Evolutionary conservation across 2,888 invertebrate genomes (phyloP).

Genomic region (Oxyteleia sp.): DNA sequence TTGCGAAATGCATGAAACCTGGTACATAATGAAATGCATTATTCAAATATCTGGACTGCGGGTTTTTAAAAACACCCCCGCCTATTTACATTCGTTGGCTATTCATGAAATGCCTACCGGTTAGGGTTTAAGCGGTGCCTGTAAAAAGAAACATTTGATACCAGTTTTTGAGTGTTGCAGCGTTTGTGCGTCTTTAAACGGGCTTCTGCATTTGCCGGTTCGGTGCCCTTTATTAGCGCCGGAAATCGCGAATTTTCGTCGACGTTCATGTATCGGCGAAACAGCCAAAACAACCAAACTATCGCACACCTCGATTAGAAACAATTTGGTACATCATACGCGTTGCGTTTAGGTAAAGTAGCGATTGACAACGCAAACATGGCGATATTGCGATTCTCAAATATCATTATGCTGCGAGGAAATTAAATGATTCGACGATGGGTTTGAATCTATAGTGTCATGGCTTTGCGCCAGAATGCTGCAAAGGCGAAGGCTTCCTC

Average conservation of each 20-base stretch:
- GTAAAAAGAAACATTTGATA: constrained; percentile 10
- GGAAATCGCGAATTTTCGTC: neutral
- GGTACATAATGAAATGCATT: constrained; percentile 54
- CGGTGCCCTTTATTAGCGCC: neutral
- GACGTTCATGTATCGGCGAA: neutral
- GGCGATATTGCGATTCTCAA: neutral
- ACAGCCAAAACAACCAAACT: too few relatives aligned
- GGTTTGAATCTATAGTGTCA: constrained; percentile 25
- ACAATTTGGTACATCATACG: neutral
- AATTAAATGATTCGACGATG: constrained; percentile 22
- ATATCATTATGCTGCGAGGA: constrained; percentile 1
- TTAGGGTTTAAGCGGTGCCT: neutral
- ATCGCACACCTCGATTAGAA: neutral
- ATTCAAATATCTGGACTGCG: constrained; percentile 44
- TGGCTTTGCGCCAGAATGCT: constrained; percentile 16
- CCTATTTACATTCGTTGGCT: constrained; percentile 40
- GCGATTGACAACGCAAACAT: neutral
- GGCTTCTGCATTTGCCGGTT: neutral
- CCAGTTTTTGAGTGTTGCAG: neutral
- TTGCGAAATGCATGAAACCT: constrained; percentile 59
- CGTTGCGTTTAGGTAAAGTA: too few relatives aligned
- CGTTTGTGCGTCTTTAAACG: too few relatives aligned
- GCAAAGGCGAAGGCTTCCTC: constrained; percentile 14
- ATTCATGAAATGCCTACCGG: constrained; percentile 30
- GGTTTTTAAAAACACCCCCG: constrained; percentile 30